Conservation (phyloP, 2,888 invertebrate species). For the Drosophila pegasa region DNA sequence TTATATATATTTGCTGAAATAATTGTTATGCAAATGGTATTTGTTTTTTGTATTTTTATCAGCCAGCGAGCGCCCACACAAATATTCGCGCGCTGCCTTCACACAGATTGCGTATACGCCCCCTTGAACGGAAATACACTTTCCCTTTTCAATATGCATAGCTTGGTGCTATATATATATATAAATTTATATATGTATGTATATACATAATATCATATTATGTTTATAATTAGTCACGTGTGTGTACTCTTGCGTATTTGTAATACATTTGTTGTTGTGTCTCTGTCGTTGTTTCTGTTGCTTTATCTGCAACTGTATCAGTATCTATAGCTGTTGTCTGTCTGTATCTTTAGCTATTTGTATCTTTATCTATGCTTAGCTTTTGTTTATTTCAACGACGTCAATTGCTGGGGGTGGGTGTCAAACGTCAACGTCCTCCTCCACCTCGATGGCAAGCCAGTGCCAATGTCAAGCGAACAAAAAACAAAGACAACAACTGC, state of each 20-base stretch:
- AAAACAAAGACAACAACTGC: slow-evolving; percentile 39
- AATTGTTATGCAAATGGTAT: slow-evolving; percentile 34
- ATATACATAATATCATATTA: slow-evolving; percentile 33
- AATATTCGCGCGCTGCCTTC: slow-evolving; percentile 42
- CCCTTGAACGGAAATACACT: slow-evolving; percentile 39
- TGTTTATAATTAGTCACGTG: slow-evolving; percentile 71
- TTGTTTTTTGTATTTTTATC: slow-evolving; percentile 26
- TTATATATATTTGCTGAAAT: not conserved
- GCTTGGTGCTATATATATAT: slow-evolving; percentile 4
- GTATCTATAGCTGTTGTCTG: slow-evolving; percentile 2
- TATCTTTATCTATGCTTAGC: slow-evolving; percentile 42
- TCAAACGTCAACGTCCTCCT: slow-evolving; percentile 62
- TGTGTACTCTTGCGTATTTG: slow-evolving; percentile 20
- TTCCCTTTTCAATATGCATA: slow-evolving; percentile 47
- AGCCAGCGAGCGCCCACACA: slow-evolving; percentile 9
- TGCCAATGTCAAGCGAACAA: slow-evolving; percentile 55
- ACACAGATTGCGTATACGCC: slow-evolving; percentile 67
- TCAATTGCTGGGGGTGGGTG: slow-evolving; percentile 60
- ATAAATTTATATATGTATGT: slow-evolving; percentile 3
- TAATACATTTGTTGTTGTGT: slow-evolving; percentile 11
- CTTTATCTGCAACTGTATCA: slow-evolving; percentile 33
- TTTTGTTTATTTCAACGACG: slow-evolving; percentile 67
- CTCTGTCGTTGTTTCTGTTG: slow-evolving; percentile 14
- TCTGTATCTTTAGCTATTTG: slow-evolving; percentile 16
- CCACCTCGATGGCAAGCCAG: slow-evolving; percentile 34